Base-by-base conservation (phyloP, 2,797 vertebrate species). In the Sebastes hubbsi region DNA sequence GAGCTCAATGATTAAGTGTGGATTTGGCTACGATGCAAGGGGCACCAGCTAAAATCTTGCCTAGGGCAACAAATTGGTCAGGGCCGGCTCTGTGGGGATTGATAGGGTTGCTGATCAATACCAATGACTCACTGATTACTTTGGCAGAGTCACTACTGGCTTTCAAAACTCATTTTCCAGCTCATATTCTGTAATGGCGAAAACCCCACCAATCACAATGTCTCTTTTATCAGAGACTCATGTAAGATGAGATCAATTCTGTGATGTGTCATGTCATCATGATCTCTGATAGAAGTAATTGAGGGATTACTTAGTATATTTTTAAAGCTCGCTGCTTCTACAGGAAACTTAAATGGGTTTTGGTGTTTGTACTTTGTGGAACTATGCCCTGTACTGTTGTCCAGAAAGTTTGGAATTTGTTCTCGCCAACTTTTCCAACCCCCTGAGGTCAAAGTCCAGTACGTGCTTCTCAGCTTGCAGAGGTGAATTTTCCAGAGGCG, bases 401-500 rank as follows among this genome's bases (percentile, higher is more conserved):
- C 38, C 65, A 75, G 63, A 71, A 84, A 90, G 78, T 87, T 89
- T 72, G 63, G 67, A 84, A 86, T 89, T 91, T 87, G 77, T 82
- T 91, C 75, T 78, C 27, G 1, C 4, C 76, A 91, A 90, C 86
- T 90, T 88, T 79, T 78, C 64, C 27, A 66, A 71, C 78, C 82
- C 25, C 55, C 27, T 4, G 52, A 80, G 88, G 88, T 91, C 88
- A 87, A 79, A 89, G 86, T 84, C 78, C 79, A 80, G 65, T 66
- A 30, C 63, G 76, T 87, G 86, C 67, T 72, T 85, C 72, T 83
- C 77, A 61, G 77, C 82, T 80, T 36, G 85, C 58, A 72, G 80
- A 72, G 81, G 88, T 86, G 83, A 85, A 81, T 87, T 91, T 88
- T 85, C 32, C 77, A 78, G 63, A 80, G 83, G 83, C 10, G 58